A percentile compares a stretch with the other conserved stretches of the same genome.
Evolutionary conservation across 2,797 vertebrate species (phyloP).

Genomic region (Nyctalus aviator): DNA sequence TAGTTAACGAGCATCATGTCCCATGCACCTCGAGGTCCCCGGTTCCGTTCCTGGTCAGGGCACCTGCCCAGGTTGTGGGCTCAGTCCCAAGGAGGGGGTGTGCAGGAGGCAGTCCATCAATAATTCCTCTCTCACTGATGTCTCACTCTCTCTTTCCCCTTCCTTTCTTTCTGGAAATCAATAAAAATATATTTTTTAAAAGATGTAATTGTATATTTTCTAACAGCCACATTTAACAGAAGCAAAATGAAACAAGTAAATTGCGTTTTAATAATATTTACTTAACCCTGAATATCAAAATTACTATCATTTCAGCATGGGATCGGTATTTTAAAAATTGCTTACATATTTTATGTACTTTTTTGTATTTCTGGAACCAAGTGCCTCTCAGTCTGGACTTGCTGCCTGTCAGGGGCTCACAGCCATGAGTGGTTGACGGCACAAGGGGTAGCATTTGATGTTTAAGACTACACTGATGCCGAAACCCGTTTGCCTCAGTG

Average conservation of each 20-base stretch:
- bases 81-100: neutral
- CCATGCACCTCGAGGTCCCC: neutral
- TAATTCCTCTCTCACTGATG: too few relatives aligned
- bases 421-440: fast-evolving
- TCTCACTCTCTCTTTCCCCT: neutral
- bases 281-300: neutral
- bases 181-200: neutral
- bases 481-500: too few relatives aligned
- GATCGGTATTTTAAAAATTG: neutral
- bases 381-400: neutral
- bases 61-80: neutral
- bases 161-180: neutral
- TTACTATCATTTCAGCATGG: neutral
- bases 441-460: neutral
- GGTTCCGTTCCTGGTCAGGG: neutral
- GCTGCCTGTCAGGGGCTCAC: neutral
- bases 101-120: neutral
- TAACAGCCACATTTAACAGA: neutral
- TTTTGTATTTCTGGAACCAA: neutral
- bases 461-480: neutral
- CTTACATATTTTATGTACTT: neutral
- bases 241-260: neutral
- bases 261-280: neutral
- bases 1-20: neutral
- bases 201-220: neutral